These are phyloP conservation scores for Botia almorhae DNA, from an alignment of 2,797 vertebrate species.

Conservation along the genomic window DNA sequence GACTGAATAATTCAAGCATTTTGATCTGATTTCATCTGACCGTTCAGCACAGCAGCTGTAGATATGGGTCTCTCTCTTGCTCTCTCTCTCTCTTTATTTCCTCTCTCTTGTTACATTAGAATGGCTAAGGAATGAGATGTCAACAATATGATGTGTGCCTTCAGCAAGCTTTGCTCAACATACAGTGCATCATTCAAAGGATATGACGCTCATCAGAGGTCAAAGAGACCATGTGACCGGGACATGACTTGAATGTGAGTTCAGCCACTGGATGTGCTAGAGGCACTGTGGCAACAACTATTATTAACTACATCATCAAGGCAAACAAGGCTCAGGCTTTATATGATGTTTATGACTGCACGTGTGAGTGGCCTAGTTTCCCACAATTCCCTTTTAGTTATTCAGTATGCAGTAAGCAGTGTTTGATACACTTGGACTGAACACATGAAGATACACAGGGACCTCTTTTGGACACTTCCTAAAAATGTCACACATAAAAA, in stretches of 20 bases:
- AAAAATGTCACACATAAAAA: too few relatives aligned
- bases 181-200: conserved; percentile 14
- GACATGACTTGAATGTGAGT: conserved; percentile 16
- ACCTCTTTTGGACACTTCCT: too few relatives aligned
- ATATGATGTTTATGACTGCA: conserved; percentile 32
- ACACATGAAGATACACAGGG: not conserved
- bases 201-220: conserved; percentile 12
- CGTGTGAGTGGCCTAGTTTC: conserved; percentile 37
- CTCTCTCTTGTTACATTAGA: not conserved
- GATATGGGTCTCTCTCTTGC: not conserved
- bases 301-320: conserved; percentile 37
- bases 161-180: conserved; percentile 4
- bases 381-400: conserved; percentile 11
- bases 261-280: not conserved
- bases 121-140: conserved; percentile 7
- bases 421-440: conserved; percentile 8
- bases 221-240: conserved; percentile 2
- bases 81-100: not conserved
- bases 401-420: conserved; percentile 12
- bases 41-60: conserved; percentile 7
- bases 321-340: conserved; percentile 18
- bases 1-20: conserved; percentile 69
- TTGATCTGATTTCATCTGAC: conserved; percentile 62
- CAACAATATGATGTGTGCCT: conserved; percentile 12
- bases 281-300: not conserved